Percentiles rank a stretch among this genome's conserved stretches.
These are phyloP conservation scores for Dolomedes plantarius DNA, from an alignment of 2,888 invertebrate genomes.

Conservation along the genomic window DNA sequence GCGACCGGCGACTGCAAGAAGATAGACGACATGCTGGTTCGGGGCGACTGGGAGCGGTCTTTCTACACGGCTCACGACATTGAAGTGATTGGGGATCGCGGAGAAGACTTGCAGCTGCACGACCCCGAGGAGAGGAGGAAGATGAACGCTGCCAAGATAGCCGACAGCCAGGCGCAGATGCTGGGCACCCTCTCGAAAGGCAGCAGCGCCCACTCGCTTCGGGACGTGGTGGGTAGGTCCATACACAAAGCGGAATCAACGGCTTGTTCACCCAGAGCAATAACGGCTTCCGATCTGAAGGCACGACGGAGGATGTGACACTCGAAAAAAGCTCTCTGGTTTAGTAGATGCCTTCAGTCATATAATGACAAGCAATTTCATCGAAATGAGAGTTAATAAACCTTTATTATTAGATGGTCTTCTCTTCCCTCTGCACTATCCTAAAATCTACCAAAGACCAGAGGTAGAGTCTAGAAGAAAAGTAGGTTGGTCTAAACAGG, in stretches of 20 bases:
- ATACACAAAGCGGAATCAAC: neutral
- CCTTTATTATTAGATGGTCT: no score
- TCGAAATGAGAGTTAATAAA: no score
- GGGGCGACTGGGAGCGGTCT: neutral
- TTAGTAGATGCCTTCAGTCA: no score
- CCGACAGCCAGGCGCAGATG: neutral
- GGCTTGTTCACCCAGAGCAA: neutral
- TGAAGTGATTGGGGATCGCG: neutral
- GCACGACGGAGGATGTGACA: no score
- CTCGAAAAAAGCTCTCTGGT: no score
- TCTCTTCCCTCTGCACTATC: no score
- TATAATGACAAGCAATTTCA: no score
- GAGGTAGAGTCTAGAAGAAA: no score
- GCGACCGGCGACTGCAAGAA: neutral
- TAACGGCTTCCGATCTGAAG: no score
- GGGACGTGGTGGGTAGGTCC: neutral
- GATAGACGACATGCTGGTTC: conserved; percentile 1
- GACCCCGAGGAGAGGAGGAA: neutral
- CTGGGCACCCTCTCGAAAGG: neutral
- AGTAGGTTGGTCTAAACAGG: no score
- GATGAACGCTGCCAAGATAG: neutral
- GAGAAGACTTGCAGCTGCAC: neutral
- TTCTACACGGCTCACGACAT: neutral
- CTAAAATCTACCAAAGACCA: no score
- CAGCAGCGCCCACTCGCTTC: neutral